Evolutionary conservation across 2,888 invertebrate genomes (phyloP).

Genomic region (Ophion obscuratus): DNA sequence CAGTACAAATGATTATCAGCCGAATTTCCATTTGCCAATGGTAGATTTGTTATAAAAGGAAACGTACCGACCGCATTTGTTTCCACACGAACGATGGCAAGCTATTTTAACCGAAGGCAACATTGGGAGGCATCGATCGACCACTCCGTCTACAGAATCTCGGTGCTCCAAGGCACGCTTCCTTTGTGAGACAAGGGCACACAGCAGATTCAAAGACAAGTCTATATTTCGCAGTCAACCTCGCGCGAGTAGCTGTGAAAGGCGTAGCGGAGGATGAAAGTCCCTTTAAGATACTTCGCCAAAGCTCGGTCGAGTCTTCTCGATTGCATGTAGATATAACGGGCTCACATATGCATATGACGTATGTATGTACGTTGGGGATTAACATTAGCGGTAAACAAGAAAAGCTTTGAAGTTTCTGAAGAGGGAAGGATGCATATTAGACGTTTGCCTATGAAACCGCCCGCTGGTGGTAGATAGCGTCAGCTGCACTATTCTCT

Average conservation of each 20-base stretch:
- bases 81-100: not conserved
- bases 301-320: conserved; percentile 23
- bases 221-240: not conserved
- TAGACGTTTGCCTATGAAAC: not conserved
- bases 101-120: not conserved
- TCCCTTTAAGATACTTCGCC: conserved; percentile 18
- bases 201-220: conserved; percentile 12
- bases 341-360: not conserved
- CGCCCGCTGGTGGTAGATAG: not conserved
- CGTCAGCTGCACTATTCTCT: no score
- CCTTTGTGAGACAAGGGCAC: not conserved
- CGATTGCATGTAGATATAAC: conserved; percentile 19
- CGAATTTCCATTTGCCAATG: no score
- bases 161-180: not conserved
- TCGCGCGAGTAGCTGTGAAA: not conserved
- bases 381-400: conserved; percentile 27
- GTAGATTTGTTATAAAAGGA: not conserved
- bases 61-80: not conserved
- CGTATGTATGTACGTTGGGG: not conserved
- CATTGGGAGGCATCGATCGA: conserved; percentile 7
- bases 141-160: not conserved
- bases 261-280: conserved; percentile 25
- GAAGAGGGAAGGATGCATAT: not conserved
- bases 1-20: not conserved
- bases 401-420: conserved; percentile 1